Percentiles rank a stretch among this genome's conserved stretches.
phyloP scores from a whole-genome alignment of 1,140 invertebrate genomes.

The Cydia amplana region DNA sequence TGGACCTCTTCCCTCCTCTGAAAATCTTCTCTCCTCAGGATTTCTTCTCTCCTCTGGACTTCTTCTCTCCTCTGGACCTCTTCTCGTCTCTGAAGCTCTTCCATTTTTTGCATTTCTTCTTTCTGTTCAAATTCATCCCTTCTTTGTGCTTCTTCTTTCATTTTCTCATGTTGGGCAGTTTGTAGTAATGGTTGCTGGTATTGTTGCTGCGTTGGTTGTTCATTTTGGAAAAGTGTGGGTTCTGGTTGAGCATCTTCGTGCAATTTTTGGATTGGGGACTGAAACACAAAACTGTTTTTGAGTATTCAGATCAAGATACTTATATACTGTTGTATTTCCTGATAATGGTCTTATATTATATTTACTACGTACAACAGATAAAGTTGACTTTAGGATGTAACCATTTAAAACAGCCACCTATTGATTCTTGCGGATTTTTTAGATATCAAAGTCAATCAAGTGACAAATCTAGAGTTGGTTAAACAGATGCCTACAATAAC shows the following conservation, averaged over 20 bases:
- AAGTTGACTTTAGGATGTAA: too few species aligned
- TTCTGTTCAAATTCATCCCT: conserved; percentile 5
- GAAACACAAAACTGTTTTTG: conserved; percentile 32
- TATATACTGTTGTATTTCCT: too few species aligned
- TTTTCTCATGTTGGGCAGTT: conserved; percentile 49
- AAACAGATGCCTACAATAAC: too few species aligned
- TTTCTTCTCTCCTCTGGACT: conserved; percentile 31
- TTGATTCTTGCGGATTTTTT: too few species aligned
- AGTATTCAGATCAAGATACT: not conserved
- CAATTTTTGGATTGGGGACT: conserved; percentile 59
- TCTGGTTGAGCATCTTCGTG: conserved; percentile 55
- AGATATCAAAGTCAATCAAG: too few species aligned
- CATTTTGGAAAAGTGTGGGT: conserved; percentile 33
- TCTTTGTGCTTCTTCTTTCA: conserved; percentile 40
- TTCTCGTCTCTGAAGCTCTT: conserved; percentile 19
- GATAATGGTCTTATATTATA: too few species aligned
- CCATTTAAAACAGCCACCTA: too few species aligned
- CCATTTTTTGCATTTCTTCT: conserved; percentile 10
- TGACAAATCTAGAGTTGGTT: too few species aligned
- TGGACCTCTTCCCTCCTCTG: conserved; percentile 17
- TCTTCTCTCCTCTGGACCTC: conserved; percentile 5
- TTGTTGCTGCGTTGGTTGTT: not conserved
- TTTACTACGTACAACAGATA: too few species aligned
- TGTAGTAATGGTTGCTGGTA: conserved; percentile 12
- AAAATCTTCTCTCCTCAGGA: not conserved